A percentile compares a stretch with the other conserved stretches of the same genome.
These are phyloP conservation scores for Pemphredon lugubris DNA, from an alignment of 2,888 invertebrate species.

Conservation along the genomic window DNA sequence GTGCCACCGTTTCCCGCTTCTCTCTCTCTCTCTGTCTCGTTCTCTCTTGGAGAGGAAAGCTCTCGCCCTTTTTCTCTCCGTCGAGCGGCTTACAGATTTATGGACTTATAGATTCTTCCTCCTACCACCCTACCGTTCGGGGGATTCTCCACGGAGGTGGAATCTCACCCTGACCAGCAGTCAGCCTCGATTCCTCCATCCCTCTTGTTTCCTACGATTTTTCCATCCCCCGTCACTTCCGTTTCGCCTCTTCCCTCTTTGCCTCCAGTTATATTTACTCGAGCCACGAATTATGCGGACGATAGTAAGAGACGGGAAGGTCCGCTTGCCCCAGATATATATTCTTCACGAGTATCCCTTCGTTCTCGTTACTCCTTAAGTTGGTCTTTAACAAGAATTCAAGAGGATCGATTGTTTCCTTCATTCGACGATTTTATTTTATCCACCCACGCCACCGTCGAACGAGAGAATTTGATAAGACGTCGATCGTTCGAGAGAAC, in stretches of 20 bases:
- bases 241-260: constrained; percentile 8
- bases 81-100: constrained; percentile 71
- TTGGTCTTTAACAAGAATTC: background rate
- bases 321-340: constrained; percentile 27
- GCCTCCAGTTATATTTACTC: constrained; percentile 3
- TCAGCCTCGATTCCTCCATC: constrained; percentile 28
- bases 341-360: constrained; percentile 2
- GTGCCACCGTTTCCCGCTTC: constrained; percentile 56
- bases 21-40: constrained; percentile 29
- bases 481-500: no score
- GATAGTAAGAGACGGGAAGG: constrained; percentile 10
- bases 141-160: constrained; percentile 35
- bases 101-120: constrained; percentile 78
- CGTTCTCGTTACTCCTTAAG: constrained; percentile 2
- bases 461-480: no score
- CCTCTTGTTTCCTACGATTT: constrained; percentile 12
- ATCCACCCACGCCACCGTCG: no score
- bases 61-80: constrained; percentile 47
- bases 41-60: constrained; percentile 30
- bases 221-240: constrained; percentile 14
- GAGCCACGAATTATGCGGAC: constrained; percentile 22
- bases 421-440: background rate
- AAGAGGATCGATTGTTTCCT: background rate
- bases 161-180: constrained; percentile 49
- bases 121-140: constrained; percentile 50